Conservation (phyloP, 1,140 invertebrate genomes). For the Eumaeus atala region DNA sequence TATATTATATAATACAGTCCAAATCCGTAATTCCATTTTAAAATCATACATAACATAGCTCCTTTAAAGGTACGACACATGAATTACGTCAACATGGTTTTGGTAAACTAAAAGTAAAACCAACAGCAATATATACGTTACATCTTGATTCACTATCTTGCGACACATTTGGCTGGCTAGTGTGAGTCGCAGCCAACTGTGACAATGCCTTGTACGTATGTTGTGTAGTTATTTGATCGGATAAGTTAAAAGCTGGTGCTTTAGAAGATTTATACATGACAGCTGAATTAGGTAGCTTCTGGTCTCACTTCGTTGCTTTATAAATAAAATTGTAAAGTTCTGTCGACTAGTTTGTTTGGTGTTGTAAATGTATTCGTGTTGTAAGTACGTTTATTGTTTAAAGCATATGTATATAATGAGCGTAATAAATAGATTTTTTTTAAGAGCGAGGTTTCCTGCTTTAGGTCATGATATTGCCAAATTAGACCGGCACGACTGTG, state of each 20-base stretch:
- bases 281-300: constrained; percentile 12
- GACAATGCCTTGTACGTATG: constrained; percentile 43
- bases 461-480: too few relatives aligned
- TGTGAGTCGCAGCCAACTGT: constrained; percentile 49
- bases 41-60: too few relatives aligned
- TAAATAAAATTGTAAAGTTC: constrained; percentile 5
- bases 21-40: too few relatives aligned
- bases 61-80: too few relatives aligned
- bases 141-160: constrained; percentile 17
- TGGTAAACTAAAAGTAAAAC: too few relatives aligned
- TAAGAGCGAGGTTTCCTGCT: too few relatives aligned
- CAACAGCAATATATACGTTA: constrained; percentile 13
- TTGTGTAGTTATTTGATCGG: constrained; percentile 41
- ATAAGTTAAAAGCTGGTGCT: constrained; percentile 38
- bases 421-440: too few relatives aligned
- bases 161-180: constrained; percentile 62
- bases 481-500: too few relatives aligned
- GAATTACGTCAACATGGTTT: too few relatives aligned
- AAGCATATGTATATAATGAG: too few relatives aligned
- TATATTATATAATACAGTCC: too few relatives aligned
- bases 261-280: constrained; percentile 25
- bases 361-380: not conserved
- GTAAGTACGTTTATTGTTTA: too few relatives aligned
- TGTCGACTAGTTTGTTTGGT: constrained; percentile 1
- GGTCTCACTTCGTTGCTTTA: constrained; percentile 3